Conservation (phyloP, 2,888 invertebrate species). For the Crematogaster levior region DNA sequence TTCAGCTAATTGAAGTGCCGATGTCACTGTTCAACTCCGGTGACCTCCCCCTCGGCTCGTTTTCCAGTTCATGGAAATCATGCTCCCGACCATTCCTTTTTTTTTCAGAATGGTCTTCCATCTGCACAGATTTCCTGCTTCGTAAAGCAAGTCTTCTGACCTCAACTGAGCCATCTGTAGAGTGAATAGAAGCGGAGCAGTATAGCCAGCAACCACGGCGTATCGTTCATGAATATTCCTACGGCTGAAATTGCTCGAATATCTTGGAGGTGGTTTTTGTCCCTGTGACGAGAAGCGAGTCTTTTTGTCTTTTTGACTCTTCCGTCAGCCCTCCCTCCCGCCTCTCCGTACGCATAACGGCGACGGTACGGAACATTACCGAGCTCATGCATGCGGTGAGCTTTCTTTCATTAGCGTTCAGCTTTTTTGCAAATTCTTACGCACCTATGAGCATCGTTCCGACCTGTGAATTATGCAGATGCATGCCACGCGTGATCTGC, state of each 20-base stretch:
- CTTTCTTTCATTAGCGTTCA: not conserved
- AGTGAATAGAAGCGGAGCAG: constrained; percentile 79
- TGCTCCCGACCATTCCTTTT: not conserved
- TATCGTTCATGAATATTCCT: constrained; percentile 83
- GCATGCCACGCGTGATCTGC: constrained; percentile 13
- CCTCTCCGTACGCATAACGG: not conserved
- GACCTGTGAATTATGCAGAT: constrained; percentile 15
- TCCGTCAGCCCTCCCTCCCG: constrained; percentile 28
- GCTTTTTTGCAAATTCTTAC: constrained; percentile 20
- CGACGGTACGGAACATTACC: not conserved
- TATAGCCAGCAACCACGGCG: constrained; percentile 70
- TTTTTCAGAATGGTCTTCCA: constrained; percentile 64
- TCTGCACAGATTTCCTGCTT: constrained; percentile 83
- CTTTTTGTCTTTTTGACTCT: constrained; percentile 17
- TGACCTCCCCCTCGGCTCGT: constrained; percentile 52
- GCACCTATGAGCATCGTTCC: not conserved
- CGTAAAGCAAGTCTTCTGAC: constrained; percentile 81
- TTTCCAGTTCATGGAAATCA: constrained; percentile 8
- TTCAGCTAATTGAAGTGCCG: constrained; percentile 83
- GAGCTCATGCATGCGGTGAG: not conserved
- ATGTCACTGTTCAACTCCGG: constrained; percentile 73
- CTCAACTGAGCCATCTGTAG: constrained; percentile 75
- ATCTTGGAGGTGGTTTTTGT: constrained; percentile 77
- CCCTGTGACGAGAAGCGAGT: constrained; percentile 58
- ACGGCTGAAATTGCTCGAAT: constrained; percentile 81